A percentile compares a stretch with the other conserved stretches of the same genome.
Evolutionary conservation across 2,797 vertebrate genomes (phyloP).

Genomic region (Platalea minor): DNA sequence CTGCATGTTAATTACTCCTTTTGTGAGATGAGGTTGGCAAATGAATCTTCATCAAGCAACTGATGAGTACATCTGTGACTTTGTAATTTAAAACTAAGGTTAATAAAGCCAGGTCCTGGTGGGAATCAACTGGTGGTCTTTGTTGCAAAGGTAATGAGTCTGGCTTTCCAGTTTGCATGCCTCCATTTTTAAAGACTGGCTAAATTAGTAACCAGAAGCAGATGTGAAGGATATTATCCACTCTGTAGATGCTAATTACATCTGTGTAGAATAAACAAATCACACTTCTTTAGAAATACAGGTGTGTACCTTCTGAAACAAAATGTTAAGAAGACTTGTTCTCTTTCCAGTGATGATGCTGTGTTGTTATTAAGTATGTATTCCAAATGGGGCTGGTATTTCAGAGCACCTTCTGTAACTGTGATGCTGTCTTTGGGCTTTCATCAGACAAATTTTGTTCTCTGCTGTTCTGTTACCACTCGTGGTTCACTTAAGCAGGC

Average conservation of each 20-base stretch:
- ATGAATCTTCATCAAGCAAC: constrained; percentile 65
- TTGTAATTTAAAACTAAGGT: constrained; percentile 64
- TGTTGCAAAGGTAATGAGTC: constrained; percentile 35
- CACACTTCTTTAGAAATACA: neutral
- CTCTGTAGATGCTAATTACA: neutral
- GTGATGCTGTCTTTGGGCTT: neutral
- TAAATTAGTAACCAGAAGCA: constrained; percentile 14
- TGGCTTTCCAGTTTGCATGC: neutral
- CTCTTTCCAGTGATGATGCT: neutral
- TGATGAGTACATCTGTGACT: constrained; percentile 67
- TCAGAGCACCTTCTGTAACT: neutral
- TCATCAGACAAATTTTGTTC: neutral
- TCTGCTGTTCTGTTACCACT: neutral
- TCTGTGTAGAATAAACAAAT: neutral
- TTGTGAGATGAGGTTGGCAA: constrained; percentile 56
- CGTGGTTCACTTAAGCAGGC: neutral
- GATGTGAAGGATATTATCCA: neutral
- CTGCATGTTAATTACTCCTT: constrained; percentile 41
- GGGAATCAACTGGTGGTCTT: constrained; percentile 54
- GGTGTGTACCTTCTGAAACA: neutral
- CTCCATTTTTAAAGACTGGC: neutral
- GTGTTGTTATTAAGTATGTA: rapidly evolving
- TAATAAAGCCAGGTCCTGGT: constrained; percentile 58
- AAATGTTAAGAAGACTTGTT: rapidly evolving
- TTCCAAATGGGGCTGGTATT: neutral